phyloP scores from a whole-genome alignment of 2,797 vertebrate genomes.

The Fratercula arctica region DNA sequence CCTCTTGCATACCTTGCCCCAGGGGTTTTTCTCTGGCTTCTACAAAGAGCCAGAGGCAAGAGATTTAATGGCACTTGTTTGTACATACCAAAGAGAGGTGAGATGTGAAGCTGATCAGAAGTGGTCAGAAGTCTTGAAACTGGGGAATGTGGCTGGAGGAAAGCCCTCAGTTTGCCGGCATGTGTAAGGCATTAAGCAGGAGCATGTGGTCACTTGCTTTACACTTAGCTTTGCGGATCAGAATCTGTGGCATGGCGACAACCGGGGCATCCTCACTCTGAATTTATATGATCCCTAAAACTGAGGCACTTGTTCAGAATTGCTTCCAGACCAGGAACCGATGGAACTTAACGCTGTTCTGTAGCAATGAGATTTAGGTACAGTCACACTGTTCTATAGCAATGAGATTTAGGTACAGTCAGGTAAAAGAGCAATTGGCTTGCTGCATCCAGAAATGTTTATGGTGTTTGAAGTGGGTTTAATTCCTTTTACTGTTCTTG shows the following conservation, averaged over 20 bases:
- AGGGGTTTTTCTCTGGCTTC: constrained; percentile 40
- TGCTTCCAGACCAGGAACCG: constrained; percentile 39
- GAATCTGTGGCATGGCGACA: not conserved
- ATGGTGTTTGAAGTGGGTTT: constrained; percentile 45
- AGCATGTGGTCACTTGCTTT: not conserved
- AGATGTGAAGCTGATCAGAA: constrained; percentile 21
- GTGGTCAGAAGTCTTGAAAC: not conserved
- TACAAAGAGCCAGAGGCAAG: not conserved
- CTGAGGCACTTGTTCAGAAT: constrained; percentile 35
- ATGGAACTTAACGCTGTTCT: not conserved
- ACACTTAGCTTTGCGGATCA: not conserved
- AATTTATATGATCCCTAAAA: constrained; percentile 15
- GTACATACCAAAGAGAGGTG: constrained; percentile 76
- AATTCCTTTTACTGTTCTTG: constrained; percentile 40
- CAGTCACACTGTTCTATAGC: not conserved
- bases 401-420: constrained; percentile 4
- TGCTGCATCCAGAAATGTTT: constrained; percentile 35
- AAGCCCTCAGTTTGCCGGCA: not conserved
- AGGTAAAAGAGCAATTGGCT: constrained; percentile 11
- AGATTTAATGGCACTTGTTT: constrained; percentile 39
- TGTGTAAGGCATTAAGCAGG: not conserved
- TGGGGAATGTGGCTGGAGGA: not conserved
- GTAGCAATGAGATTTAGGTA: not conserved
- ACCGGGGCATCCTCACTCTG: not conserved
- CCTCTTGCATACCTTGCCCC: not conserved